These are phyloP conservation scores for Epinotia nisella DNA, from an alignment of 2,888 invertebrate genomes.

Conservation along the genomic window DNA sequence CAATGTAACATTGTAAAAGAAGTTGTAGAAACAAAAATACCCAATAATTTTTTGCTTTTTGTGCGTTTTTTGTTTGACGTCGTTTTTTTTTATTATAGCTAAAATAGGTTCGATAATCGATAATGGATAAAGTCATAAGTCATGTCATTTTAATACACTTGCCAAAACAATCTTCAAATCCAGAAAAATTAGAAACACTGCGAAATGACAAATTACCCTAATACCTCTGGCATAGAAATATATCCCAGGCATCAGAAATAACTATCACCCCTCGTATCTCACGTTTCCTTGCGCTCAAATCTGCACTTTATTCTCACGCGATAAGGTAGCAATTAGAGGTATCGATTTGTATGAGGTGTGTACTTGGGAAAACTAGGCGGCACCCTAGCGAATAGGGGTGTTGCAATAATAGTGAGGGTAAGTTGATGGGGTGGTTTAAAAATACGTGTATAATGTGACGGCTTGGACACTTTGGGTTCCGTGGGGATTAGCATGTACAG, in stretches of 20 bases:
- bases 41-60: no score
- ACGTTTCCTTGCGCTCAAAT: not conserved
- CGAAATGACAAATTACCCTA: constrained; percentile 35
- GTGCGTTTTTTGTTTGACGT: no score
- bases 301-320: not conserved
- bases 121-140: no score
- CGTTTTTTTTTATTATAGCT: no score
- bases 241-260: constrained; percentile 21
- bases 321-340: not conserved
- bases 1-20: no score
- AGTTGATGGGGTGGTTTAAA: constrained; percentile 51
- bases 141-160: no score
- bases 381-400: constrained; percentile 56
- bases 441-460: constrained; percentile 40
- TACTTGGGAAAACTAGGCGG: not conserved
- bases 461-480: constrained; percentile 21
- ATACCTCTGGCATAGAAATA: constrained; percentile 21
- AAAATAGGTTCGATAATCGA: no score
- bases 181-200: constrained; percentile 12
- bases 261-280: not conserved
- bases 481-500: not conserved
- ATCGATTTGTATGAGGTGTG: not conserved
- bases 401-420: constrained; percentile 66
- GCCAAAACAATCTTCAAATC: constrained; percentile 2
- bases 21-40: no score